Evolutionary conservation across 2,888 invertebrate genomes (phyloP), one percentile per base, ranked within the genome.

Genomic region (Agrochola lota): DNA sequence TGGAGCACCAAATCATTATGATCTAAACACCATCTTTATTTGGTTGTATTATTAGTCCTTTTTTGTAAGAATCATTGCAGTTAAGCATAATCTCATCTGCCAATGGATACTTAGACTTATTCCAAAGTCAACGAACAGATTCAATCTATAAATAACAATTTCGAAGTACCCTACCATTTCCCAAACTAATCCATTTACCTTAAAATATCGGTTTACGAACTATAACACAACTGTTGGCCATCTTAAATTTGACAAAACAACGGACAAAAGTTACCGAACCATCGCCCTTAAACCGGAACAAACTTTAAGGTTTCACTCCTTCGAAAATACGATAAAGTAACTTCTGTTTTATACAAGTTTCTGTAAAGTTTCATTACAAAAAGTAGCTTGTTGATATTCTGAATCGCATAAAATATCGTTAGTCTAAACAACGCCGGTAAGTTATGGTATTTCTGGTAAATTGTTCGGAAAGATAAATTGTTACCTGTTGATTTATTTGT

Each of bases 301-400:
- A 89, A 88, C 87, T 89, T 89, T 77, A 84, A 78, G 87, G 89
- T 79, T 81, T 70, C 83, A 80, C 77, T 83, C 79, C 89, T 86
- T 82, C 75, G 80, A 82, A 89, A 85, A 83, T 80, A 80, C 86
- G 74, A 81, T 77, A 80, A 86, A 88, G 85, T 80, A 80, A 81
- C 88, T 88, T 86, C 71, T 86, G 77, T 88, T 88, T 83, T 85
- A 83, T 76, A 77, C 75, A 89, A 90, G 79, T 89, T 89, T 80
- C 76, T 78, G 76, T 77, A 78, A 87, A 90, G 82, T 91, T 91
- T 88, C 83, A 86, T 89, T 80, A 84, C 79, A 76, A 87, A 84
- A 84, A 89, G 89, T 82, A 77, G 78, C 87, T 84, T 75, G 84
- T 84, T 85, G 81, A 86, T 89, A 83, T 85, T 85, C 84, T 79